These are phyloP conservation scores for Bothrops jararaca DNA, from an alignment of 2,113 vertebrate genomes.

Conservation along the genomic window DNA sequence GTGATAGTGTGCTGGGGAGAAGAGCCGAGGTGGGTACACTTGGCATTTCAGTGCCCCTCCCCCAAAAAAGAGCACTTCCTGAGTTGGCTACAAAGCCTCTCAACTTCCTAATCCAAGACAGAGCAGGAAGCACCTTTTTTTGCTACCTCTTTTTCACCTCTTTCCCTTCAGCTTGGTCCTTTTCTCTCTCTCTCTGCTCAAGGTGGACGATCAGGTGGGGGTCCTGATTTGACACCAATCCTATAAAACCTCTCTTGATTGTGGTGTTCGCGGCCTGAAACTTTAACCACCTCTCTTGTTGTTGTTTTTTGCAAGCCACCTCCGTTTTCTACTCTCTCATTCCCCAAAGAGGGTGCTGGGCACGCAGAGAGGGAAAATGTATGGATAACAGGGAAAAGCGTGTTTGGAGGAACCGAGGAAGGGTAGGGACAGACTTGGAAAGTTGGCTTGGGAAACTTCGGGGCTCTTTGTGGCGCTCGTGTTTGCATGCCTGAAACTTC, in stretches of 20 bases:
- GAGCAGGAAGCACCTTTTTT: neutral
- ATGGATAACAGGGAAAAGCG: neutral
- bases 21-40: conserved; percentile 51
- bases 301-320: conserved; percentile 21
- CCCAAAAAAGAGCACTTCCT: conserved; percentile 29
- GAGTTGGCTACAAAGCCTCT: conserved; percentile 11
- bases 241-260: neutral
- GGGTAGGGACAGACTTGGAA: neutral
- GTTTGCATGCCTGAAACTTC: conserved; percentile 1
- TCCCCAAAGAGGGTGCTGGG: conserved; percentile 48
- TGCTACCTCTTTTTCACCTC: too few species aligned
- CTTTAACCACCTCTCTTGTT: neutral
- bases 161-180: neutral
- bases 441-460: neutral
- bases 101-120: neutral
- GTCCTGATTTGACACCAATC: neutral
- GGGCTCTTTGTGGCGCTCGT: neutral
- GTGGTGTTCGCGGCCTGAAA: neutral
- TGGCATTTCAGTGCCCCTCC: conserved; percentile 24
- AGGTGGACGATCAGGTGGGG: neutral
- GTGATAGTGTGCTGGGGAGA: conserved; percentile 61
- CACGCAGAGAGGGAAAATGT: conserved; percentile 5
- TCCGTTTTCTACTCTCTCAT: neutral
- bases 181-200: neutral
- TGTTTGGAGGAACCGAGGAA: neutral